Conservation (phyloP, 2,888 invertebrate species). For the Anthrax anthrax region DNA sequence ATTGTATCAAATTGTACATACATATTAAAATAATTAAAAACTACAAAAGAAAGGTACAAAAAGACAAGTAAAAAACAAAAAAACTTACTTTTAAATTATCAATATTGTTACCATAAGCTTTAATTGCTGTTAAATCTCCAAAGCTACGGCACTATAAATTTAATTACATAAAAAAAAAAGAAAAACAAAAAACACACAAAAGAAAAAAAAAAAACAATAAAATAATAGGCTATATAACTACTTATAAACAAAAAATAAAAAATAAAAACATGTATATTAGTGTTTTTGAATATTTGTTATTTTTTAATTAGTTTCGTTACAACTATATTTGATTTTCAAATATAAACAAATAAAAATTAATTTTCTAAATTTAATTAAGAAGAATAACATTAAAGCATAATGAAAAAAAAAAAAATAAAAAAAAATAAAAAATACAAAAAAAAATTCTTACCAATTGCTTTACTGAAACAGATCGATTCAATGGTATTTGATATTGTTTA, state of each 20-base stretch:
- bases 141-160: constrained; percentile 16
- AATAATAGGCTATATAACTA: no score
- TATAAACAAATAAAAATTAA: no score
- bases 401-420: background rate
- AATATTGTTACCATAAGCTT: constrained; percentile 5
- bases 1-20: no score
- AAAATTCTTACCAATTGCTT: constrained; percentile 15
- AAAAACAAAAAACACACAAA: background rate
- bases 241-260: no score
- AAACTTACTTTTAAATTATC: constrained; percentile 13
- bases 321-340: no score
- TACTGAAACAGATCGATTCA: constrained; percentile 13
- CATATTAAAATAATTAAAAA: no score
- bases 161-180: background rate
- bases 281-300: no score
- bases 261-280: no score
- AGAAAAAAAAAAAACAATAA: background rate
- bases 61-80: background rate
- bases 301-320: no score
- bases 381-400: no score
- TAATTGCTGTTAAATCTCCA: constrained; percentile 16
- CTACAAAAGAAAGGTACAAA: background rate
- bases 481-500: background rate
- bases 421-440: background rate
- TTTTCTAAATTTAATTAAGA: no score